A percentile compares a stretch with the other conserved stretches of the same genome.
Conservation (phyloP, 2,113 vertebrate genomes). For the Hippocampus mohnikei region DNA sequence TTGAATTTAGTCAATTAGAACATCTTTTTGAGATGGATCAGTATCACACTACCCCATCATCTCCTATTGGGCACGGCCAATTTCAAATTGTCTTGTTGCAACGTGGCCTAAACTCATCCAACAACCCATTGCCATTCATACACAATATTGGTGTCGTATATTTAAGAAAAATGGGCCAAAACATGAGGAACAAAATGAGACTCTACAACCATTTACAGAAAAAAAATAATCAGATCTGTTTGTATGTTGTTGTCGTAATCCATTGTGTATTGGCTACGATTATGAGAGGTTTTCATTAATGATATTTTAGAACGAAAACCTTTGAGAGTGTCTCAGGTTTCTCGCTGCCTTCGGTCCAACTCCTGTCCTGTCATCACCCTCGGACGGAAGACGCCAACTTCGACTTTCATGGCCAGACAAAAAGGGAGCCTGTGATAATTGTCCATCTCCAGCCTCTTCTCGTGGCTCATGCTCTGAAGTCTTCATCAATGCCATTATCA, state of each 20-base stretch:
- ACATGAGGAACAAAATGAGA: background rate
- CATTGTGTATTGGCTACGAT: conserved; percentile 10
- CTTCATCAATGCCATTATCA: conserved; percentile 44
- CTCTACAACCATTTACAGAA: conserved; percentile 30
- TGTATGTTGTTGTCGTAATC: conserved; percentile 10
- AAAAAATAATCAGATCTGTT: background rate
- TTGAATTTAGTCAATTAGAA: background rate
- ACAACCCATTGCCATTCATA: too few relatives aligned
- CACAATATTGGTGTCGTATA: background rate
- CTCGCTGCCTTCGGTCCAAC: conserved; percentile 27
- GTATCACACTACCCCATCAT: background rate
- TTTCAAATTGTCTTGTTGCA: background rate
- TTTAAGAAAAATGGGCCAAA: background rate
- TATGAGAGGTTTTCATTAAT: conserved; percentile 7
- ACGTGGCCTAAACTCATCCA: background rate
- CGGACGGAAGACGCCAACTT: conserved; percentile 27
- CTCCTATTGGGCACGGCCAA: background rate
- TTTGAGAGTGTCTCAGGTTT: conserved; percentile 40
- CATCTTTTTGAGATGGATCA: background rate
- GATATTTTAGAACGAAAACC: conserved; percentile 14
- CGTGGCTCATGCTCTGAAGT: conserved; percentile 28
- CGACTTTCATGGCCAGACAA: conserved; percentile 37
- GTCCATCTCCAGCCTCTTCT: conserved; percentile 31
- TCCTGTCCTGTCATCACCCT: conserved; percentile 37
- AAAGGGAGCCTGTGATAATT: conserved; percentile 40